Percentiles rank a stretch among this genome's conserved stretches.
phyloP scores from a whole-genome alignment of 2,113 vertebrate genomes.

The Spea bombifrons region DNA sequence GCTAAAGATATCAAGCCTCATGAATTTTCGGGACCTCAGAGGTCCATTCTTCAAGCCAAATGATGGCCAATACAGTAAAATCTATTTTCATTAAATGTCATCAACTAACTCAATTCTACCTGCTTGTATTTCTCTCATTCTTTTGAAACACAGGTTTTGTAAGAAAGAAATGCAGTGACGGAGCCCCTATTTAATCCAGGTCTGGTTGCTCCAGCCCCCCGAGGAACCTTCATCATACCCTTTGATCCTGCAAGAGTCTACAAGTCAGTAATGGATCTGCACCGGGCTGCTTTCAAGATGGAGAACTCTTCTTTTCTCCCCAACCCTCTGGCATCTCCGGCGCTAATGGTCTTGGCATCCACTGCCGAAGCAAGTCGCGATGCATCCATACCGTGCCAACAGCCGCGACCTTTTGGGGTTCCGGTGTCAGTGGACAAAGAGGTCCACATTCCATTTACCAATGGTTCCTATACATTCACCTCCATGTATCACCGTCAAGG shows the following conservation, averaged over 20 bases:
- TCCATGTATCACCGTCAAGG: constrained; percentile 98
- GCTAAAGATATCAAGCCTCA: too few relatives aligned
- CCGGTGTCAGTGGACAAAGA: constrained; percentile 96
- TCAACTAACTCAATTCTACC: not conserved
- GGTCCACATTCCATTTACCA: constrained; percentile 96
- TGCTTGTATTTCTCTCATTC: constrained; percentile 20
- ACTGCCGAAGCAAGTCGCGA: constrained; percentile 96
- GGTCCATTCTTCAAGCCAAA: too few relatives aligned
- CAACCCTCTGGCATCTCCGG: constrained; percentile 94
- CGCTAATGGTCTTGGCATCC: constrained; percentile 97
- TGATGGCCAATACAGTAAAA: too few relatives aligned
- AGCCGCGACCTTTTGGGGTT: constrained; percentile 93
- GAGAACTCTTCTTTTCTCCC: constrained; percentile 98
- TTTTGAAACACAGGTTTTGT: constrained; percentile 22
- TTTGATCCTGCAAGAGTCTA: constrained; percentile 40
- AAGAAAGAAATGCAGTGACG: constrained; percentile 62
- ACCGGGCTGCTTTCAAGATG: constrained; percentile 99
- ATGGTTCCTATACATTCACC: constrained; percentile 96
- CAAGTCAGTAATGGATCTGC: constrained; percentile 92
- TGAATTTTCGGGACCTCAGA: too few relatives aligned
- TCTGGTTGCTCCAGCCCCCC: constrained; percentile 61
- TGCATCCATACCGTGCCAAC: constrained; percentile 95
- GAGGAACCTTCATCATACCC: constrained; percentile 62
- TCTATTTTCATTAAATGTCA: too few relatives aligned
- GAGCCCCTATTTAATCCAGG: constrained; percentile 48